These are phyloP conservation scores for Melangyna quadrimaculata DNA, from an alignment of 2,888 invertebrate genomes.

Conservation along the genomic window DNA sequence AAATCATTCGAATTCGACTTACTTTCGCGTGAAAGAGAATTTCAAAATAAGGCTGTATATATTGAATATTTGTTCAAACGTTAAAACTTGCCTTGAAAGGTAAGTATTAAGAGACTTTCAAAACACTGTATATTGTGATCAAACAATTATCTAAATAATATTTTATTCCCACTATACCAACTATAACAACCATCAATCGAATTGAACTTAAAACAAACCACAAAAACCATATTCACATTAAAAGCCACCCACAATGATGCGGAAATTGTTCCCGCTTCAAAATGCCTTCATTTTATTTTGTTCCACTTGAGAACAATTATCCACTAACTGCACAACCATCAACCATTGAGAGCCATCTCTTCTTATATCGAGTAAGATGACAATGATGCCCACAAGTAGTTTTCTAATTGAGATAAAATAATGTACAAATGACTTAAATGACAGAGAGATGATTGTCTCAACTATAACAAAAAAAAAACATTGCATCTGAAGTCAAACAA, in stretches of 20 bases:
- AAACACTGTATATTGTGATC: no score
- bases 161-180: background rate
- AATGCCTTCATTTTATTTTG: constrained; percentile 21
- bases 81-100: no score
- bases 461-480: background rate
- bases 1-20: no score
- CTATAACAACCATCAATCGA: background rate
- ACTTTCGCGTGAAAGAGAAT: no score
- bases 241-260: constrained; percentile 44
- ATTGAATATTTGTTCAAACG: no score
- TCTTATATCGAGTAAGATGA: constrained; percentile 21
- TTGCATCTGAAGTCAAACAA: background rate
- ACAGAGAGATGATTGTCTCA: constrained; percentile 50
- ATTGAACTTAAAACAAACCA: background rate
- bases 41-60: no score
- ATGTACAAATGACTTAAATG: constrained; percentile 59
- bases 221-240: background rate
- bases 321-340: constrained; percentile 25
- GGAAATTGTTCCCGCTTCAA: constrained; percentile 18
- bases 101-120: no score
- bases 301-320: constrained; percentile 58
- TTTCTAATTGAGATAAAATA: constrained; percentile 63
- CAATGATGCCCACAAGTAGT: constrained; percentile 59
- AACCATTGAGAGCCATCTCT: constrained; percentile 1
- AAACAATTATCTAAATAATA: no score